Conservation (phyloP, 2,797 vertebrate genomes). For the Calcarius lapponicus region DNA sequence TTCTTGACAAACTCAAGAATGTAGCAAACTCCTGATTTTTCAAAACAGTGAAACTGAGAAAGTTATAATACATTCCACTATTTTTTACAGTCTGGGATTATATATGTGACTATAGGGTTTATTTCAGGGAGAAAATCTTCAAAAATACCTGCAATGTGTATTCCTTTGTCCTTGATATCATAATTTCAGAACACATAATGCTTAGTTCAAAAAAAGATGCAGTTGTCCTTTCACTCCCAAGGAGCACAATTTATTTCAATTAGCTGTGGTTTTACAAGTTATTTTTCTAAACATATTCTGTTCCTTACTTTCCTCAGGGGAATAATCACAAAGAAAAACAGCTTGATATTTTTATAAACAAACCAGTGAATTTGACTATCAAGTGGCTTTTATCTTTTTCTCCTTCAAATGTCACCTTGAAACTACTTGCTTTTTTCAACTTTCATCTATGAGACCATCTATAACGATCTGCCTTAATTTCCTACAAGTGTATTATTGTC, state of each 20-base stretch:
- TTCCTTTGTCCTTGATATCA: background rate
- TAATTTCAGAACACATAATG: background rate
- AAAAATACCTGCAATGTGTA: background rate
- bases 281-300: background rate
- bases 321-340: constrained; percentile 11
- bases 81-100: background rate
- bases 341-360: background rate
- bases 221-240: background rate
- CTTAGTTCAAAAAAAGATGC: background rate
- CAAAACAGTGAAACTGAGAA: background rate
- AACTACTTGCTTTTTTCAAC: background rate
- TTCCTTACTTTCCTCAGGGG: background rate
- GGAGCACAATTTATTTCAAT: background rate
- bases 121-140: background rate
- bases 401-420: background rate
- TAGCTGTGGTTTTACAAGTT: background rate
- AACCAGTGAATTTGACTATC: background rate
- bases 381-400: background rate
- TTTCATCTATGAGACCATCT: background rate
- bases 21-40: background rate
- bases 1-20: background rate
- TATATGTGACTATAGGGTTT: background rate
- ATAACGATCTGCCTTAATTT: background rate
- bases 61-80: background rate
- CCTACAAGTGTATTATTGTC: background rate